Conservation (phyloP, 2,888 invertebrate species). For the Pycnomerus fuliginosus region DNA sequence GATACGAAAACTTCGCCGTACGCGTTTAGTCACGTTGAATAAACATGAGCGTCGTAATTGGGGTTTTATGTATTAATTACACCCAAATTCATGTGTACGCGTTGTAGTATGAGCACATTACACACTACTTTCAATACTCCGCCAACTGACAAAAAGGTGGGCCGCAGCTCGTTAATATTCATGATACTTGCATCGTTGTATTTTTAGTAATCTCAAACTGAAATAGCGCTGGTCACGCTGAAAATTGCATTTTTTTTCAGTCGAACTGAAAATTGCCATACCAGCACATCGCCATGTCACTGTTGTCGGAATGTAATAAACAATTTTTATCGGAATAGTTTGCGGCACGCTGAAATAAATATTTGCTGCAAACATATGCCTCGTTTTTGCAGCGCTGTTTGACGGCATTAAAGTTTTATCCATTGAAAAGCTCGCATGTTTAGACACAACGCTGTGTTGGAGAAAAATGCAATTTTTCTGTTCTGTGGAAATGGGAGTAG, state of each 20-base stretch:
- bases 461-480: slow-evolving; percentile 17
- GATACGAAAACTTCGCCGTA: slow-evolving; percentile 7
- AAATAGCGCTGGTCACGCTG: slow-evolving; percentile 4
- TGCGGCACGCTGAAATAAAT: slow-evolving; percentile 2
- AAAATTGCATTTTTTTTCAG: slow-evolving; percentile 5
- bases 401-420: neutral
- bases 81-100: slow-evolving; percentile 9
- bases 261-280: slow-evolving; percentile 7
- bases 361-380: neutral
- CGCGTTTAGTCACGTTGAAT: slow-evolving; percentile 14
- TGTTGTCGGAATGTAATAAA: slow-evolving; percentile 8
- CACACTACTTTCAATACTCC: slow-evolving; percentile 13
- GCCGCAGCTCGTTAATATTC: slow-evolving; percentile 9
- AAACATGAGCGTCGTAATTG: slow-evolving; percentile 15
- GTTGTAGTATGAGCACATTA: slow-evolving; percentile 12
- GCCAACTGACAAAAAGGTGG: slow-evolving; percentile 10
- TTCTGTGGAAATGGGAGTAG: slow-evolving; percentile 9
- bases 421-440: slow-evolving; percentile 11
- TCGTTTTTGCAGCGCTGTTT: neutral
- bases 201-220: slow-evolving; percentile 10
- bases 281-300: slow-evolving; percentile 5
- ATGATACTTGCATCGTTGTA: slow-evolving; percentile 14
- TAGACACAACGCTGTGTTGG: slow-evolving; percentile 6
- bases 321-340: slow-evolving; percentile 7
- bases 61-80: slow-evolving; percentile 16